Conservation (phyloP, 2,888 invertebrate species). For the Parnassius smintheus region DNA sequence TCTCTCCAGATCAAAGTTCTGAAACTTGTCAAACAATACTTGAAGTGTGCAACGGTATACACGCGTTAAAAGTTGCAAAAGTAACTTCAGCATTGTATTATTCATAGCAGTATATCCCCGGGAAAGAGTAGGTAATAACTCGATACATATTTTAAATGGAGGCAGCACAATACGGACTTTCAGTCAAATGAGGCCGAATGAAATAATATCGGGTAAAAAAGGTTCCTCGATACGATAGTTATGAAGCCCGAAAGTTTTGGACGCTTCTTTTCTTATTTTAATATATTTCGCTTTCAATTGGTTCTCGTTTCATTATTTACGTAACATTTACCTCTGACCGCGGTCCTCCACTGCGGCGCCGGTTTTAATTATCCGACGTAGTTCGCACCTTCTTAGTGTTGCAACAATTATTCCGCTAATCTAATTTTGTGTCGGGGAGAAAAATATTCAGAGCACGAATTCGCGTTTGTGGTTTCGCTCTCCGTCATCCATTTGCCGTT, state of each 20-base stretch:
- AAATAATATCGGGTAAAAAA: conserved; percentile 72
- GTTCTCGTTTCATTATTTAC: conserved; percentile 71
- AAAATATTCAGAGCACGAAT: conserved; percentile 60
- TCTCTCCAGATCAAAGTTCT: conserved; percentile 32
- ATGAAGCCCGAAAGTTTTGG: conserved; percentile 69
- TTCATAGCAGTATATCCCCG: conserved; percentile 34
- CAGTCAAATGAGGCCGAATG: conserved; percentile 76
- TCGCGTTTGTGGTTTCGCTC: conserved; percentile 45
- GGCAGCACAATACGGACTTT: conserved; percentile 67
- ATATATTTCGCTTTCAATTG: conserved; percentile 51
- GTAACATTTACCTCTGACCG: conserved; percentile 68
- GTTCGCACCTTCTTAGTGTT: conserved; percentile 72
- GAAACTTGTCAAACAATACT: conserved; percentile 38
- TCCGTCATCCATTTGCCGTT: conserved; percentile 35
- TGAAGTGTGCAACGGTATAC: conserved; percentile 30
- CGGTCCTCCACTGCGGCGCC: conserved; percentile 58
- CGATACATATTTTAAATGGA: conserved; percentile 70
- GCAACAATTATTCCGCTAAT: conserved; percentile 74
- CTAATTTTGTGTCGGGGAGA: conserved; percentile 64
- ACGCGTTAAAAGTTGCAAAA: conserved; percentile 29
- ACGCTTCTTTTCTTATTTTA: conserved; percentile 63
- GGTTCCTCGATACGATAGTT: conserved; percentile 72
- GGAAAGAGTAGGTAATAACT: conserved; percentile 45
- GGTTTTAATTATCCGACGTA: conserved; percentile 74
- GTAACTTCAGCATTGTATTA: conserved; percentile 53